phyloP scores from a whole-genome alignment of 2,113 vertebrate genomes.

The Protobothrops flavoviridis region DNA sequence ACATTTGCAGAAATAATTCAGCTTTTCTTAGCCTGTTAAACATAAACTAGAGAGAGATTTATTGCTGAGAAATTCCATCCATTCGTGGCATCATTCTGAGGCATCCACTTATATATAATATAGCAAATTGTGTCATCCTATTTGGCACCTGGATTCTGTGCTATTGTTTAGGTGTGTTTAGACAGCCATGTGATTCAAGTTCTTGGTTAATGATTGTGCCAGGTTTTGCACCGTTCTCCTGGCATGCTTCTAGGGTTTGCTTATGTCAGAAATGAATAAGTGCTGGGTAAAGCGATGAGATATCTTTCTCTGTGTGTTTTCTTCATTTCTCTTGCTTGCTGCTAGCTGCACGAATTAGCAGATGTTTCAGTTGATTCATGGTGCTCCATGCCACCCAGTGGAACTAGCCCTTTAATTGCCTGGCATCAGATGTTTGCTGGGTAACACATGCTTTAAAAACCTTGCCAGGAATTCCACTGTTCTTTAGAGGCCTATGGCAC shows the following conservation, averaged over 20 bases:
- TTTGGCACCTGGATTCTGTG: slow-evolving; percentile 36
- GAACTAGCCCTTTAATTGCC: slow-evolving; percentile 62
- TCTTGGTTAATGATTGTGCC: slow-evolving; percentile 48
- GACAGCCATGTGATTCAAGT: slow-evolving; percentile 12
- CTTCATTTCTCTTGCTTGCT: slow-evolving; percentile 51
- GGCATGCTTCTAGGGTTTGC: background rate
- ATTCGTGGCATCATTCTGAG: background rate
- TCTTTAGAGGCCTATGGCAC: accelerated
- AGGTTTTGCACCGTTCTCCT: slow-evolving; percentile 22
- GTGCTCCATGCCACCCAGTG: slow-evolving; percentile 43
- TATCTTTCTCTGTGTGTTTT: slow-evolving; percentile 28
- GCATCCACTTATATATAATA: slow-evolving; percentile 16
- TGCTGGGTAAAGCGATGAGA: background rate
- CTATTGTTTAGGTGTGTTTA: slow-evolving; percentile 37
- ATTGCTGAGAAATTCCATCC: background rate
- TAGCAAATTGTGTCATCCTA: slow-evolving; percentile 18
- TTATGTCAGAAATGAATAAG: slow-evolving; percentile 52
- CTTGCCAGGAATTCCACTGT: slow-evolving; percentile 48
- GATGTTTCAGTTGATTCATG: slow-evolving; percentile 54
- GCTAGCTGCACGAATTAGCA: slow-evolving; percentile 55
- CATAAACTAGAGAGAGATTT: background rate
- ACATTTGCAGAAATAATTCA: slow-evolving; percentile 40
- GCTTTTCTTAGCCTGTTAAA: slow-evolving; percentile 22
- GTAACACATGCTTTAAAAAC: slow-evolving; percentile 23
- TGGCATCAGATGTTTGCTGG: slow-evolving; percentile 60